phyloP scores from a whole-genome alignment of 1,140 invertebrate species.

The Aphaenogaster rudis region DNA sequence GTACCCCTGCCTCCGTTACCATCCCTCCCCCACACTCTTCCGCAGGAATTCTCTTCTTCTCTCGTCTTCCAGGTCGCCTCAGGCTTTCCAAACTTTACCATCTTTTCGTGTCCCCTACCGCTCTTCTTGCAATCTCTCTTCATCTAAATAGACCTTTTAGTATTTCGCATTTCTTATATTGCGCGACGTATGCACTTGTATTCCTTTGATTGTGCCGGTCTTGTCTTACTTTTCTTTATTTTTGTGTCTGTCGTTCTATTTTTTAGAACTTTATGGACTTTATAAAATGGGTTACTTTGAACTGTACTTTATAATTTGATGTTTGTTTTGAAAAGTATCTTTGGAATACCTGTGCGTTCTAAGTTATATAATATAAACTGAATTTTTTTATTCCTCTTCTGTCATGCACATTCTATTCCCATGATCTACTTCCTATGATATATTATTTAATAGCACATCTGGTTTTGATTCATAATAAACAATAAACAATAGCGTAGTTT shows the following conservation, averaged over 20 bases:
- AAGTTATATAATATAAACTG: not conserved
- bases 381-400: not conserved
- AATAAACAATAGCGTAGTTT: not conserved
- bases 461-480: not conserved
- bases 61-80: conserved; percentile 68
- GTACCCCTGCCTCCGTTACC: conserved; percentile 17
- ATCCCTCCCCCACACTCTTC: conserved; percentile 23
- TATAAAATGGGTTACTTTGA: not conserved
- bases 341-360: not conserved
- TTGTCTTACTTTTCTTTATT: not conserved
- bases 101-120: conserved; percentile 55
- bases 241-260: not conserved
- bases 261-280: not conserved
- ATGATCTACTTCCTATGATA: not conserved
- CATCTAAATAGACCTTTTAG: conserved; percentile 55
- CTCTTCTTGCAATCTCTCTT: conserved; percentile 49
- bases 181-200: not conserved
- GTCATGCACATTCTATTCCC: not conserved
- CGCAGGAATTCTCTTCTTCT: conserved; percentile 71
- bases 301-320: not conserved
- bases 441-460: conserved; percentile 4
- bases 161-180: conserved; percentile 54
- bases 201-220: conserved; percentile 2
- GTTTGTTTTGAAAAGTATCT: conserved; percentile 14
- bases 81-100: conserved; percentile 77